A percentile compares a stretch with the other conserved stretches of the same genome.
phyloP scores from a whole-genome alignment of 2,113 vertebrate genomes.

The Halichoerus grypus region DNA sequence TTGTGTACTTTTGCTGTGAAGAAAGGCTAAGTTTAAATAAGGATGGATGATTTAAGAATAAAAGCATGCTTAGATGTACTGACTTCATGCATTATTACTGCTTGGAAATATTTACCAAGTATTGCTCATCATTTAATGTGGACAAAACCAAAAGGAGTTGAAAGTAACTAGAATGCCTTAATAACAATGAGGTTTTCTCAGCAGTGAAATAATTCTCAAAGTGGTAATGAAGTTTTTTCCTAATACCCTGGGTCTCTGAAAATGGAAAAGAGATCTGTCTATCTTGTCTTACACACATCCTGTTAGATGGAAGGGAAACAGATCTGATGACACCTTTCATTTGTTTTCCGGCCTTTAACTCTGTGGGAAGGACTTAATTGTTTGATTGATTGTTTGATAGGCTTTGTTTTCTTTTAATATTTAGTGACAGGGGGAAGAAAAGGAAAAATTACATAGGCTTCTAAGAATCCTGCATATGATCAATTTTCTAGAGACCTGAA shows the following conservation, averaged over 20 bases:
- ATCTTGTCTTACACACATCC: not conserved
- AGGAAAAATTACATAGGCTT: not conserved
- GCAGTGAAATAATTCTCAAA: not conserved
- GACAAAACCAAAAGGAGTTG: not conserved
- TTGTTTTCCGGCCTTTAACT: conserved; percentile 27
- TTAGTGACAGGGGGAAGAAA: not conserved
- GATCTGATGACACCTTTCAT: not conserved
- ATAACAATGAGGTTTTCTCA: conserved; percentile 33
- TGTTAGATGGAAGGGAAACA: conserved; percentile 15
- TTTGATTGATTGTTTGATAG: not conserved
- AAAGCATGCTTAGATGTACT: not conserved
- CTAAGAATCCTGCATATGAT: not conserved
- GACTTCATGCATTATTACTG: not conserved
- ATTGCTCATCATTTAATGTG: not conserved
- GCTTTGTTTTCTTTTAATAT: not conserved
- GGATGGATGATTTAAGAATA: not conserved
- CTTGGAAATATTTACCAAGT: not conserved
- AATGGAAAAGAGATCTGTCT: conserved; percentile 6
- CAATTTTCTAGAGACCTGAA: not conserved
- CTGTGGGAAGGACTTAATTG: not conserved
- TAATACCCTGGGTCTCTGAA: conserved; percentile 5
- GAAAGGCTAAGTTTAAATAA: not conserved
- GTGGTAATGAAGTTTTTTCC: not conserved
- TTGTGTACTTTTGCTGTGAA: not conserved
- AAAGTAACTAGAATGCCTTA: not conserved